A percentile compares a stretch with the other conserved stretches of the same genome.
These are phyloP conservation scores for Popillia japonica DNA, from an alignment of 1,140 invertebrate genomes.

Conservation along the genomic window DNA sequence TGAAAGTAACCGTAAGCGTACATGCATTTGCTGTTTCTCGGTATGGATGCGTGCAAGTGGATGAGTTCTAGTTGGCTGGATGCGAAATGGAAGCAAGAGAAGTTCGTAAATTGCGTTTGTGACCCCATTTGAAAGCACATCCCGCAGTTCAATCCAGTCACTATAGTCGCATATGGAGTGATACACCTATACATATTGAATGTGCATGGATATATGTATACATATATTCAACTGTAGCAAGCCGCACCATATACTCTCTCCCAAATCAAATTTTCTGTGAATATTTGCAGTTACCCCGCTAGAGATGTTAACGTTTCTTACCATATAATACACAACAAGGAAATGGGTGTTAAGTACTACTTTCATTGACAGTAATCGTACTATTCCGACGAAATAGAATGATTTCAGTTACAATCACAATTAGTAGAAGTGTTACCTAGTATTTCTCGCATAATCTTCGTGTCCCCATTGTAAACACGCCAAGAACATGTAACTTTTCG, in stretches of 20 bases:
- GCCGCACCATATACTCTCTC: neutral
- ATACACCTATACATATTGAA: neutral
- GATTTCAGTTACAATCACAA: no score
- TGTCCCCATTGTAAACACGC: no score
- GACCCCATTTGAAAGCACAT: conserved; percentile 14
- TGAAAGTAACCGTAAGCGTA: neutral
- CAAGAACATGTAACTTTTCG: no score
- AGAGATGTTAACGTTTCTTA: neutral
- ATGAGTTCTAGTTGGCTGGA: conserved; percentile 14
- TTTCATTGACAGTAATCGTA: no score
- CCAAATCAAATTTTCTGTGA: neutral
- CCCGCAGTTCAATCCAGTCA: neutral
- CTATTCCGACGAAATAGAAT: no score
- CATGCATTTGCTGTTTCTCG: neutral
- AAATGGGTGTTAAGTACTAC: no score
- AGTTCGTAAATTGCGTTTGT: conserved; percentile 10
- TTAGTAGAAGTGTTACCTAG: no score
- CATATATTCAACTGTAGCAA: neutral
- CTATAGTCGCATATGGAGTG: neutral
- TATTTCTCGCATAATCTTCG: no score
- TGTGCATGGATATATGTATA: neutral
- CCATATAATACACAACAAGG: neutral
- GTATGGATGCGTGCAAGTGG: conserved; percentile 3
- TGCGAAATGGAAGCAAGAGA: conserved; percentile 14
- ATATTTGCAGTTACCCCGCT: neutral